A percentile compares a stretch with the other conserved stretches of the same genome.
These are phyloP conservation scores for Coecobrya sp. DNA, from an alignment of 2,888 invertebrate species.

Conservation along the genomic window DNA sequence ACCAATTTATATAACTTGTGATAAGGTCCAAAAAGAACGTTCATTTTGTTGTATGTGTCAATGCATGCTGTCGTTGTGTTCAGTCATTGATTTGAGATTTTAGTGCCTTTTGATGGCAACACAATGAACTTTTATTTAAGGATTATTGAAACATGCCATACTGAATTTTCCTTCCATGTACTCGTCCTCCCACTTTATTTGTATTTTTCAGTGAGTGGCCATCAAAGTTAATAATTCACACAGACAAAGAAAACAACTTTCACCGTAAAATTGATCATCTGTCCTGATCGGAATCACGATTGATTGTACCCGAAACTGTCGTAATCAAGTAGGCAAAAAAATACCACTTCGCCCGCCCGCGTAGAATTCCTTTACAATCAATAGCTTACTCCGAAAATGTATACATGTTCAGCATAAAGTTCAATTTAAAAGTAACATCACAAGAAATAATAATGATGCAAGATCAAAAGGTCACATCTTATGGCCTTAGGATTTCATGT, in stretches of 20 bases:
- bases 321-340: conserved; percentile 1
- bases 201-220: conserved; percentile 24
- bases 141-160: conserved; percentile 35
- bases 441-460: too few species aligned
- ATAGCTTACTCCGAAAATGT: too few species aligned
- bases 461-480: too few species aligned
- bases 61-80: not conserved
- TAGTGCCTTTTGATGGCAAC: conserved; percentile 41
- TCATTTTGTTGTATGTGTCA: conserved; percentile 1
- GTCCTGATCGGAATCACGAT: not conserved
- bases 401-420: too few species aligned
- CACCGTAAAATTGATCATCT: not conserved
- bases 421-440: too few species aligned
- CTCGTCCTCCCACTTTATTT: not conserved
- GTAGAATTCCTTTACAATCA: too few species aligned
- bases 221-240: conserved; percentile 42
- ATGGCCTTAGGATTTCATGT: too few species aligned
- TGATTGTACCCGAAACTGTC: not conserved
- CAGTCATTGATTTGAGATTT: conserved; percentile 35
- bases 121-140: conserved; percentile 47
- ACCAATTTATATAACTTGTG: too few species aligned
- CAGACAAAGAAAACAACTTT: not conserved
- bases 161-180: not conserved
- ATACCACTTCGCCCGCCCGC: not conserved
- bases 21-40: not conserved